Base-by-base conservation (phyloP, 1,140 invertebrate species). In the Drosophila repleta region DNA sequence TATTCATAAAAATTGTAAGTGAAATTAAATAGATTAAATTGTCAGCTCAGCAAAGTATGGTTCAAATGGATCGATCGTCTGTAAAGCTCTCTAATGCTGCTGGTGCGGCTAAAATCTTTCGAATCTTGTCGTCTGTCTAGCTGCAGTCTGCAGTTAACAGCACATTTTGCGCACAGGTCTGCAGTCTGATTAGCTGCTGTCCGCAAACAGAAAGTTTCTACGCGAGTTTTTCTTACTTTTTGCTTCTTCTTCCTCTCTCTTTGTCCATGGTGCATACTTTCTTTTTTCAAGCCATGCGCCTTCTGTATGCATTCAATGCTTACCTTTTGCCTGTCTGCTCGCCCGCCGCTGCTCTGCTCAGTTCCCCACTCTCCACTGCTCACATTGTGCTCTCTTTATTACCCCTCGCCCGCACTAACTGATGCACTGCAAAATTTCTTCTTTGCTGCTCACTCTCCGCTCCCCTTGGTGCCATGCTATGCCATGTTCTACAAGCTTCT, bases 231-330 rank as follows among this genome's bases (percentile, higher is more conserved):
- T 71, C 56, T 56, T 58, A 21, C 29, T 35, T 61, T 41, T 20
- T 35, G 4, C n/a, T 32, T 53, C 15, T 55, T 55, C 8, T 17
- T 17, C 21, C 18, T 37, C 15, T 32, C 35, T 39, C 51, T 49
- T 5, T 15, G 8, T 20, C 39, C 24, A 32, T 37, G 43, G 41
- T 39, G 32, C 51, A 48, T 72, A 83, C 80, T 83, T 83, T 83
- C 80, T 85, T 84, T 57, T 85, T 83, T 83, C 67, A 49, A 60
- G 57, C 39, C 58, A 69, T 67, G 72, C 61, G 63, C 68, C 65
- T 64, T 61, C 76, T 70, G 35, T 26, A 57, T 65, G 61, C 61
- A 70, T 35, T 56, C 49, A 35, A 32, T 48, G 29, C 35, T n/a
- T 53, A 35, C 32, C 41, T 45, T 45, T 46, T 18, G 51, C 51